Evolutionary conservation across 2,797 vertebrate species (phyloP).

Genomic region (Micrastur ruficollis): DNA sequence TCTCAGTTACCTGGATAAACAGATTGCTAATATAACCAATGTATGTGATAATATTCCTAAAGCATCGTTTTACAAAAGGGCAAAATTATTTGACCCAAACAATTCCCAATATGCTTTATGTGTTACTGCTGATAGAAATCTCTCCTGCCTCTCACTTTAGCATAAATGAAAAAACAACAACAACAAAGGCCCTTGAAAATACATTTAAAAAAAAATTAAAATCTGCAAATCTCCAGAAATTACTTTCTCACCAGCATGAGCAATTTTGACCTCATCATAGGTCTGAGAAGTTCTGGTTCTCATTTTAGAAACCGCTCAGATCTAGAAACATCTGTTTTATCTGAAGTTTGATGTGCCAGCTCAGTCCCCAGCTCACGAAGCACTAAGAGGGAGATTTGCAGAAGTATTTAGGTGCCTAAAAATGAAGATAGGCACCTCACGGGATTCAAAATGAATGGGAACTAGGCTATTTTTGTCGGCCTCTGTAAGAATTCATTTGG

Average conservation of each 20-base stretch:
- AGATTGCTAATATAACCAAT: conserved; percentile 37
- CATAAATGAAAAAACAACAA: conserved; percentile 1
- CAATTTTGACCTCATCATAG: conserved; percentile 5
- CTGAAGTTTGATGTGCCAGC: neutral
- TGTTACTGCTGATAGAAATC: neutral
- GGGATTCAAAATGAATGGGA: neutral
- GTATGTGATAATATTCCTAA: conserved; percentile 41
- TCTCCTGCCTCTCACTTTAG: neutral
- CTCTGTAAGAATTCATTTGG: neutral
- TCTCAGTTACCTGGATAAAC: conserved; percentile 35
- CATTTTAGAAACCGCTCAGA: neutral
- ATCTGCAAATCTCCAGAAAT: neutral
- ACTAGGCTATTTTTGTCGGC: neutral
- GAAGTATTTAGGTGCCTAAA: neutral
- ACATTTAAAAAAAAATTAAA: neutral
- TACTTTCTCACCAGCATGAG: neutral
- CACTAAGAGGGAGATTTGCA: neutral
- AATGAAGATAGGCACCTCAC: neutral
- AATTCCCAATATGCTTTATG: neutral
- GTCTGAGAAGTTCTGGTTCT: neutral
- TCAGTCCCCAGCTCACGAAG: neutral
- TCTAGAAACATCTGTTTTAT: neutral
- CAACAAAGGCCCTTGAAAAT: neutral
- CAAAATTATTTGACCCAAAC: conserved; percentile 40
- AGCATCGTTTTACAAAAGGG: neutral